phyloP scores from a whole-genome alignment of 2,888 invertebrate genomes.

The Dioctria linearis region DNA sequence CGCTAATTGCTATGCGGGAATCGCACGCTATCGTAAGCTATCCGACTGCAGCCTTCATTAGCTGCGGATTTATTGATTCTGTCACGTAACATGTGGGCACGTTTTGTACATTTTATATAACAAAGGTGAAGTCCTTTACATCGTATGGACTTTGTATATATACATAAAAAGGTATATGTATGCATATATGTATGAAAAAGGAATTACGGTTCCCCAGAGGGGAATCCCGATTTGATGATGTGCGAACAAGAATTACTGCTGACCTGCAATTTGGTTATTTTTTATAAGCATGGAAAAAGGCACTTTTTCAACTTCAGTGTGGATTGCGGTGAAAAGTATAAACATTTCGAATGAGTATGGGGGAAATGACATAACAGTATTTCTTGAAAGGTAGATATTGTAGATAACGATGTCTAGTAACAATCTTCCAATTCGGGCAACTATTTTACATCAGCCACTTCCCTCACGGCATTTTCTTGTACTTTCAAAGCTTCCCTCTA shows the following conservation, averaged over 20 bases:
- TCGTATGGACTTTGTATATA: neutral
- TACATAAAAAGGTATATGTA: neutral
- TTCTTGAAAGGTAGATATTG: no score
- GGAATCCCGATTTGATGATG: slow-evolving; percentile 24
- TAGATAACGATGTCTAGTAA: no score
- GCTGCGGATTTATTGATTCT: slow-evolving; percentile 37
- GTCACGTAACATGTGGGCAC: slow-evolving; percentile 4
- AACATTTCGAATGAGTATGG: no score
- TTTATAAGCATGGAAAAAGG: neutral
- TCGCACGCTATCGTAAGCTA: slow-evolving; percentile 7
- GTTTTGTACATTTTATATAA: neutral
- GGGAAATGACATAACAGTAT: no score
- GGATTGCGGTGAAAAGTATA: no score
- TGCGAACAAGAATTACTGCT: slow-evolving; percentile 36
- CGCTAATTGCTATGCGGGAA: slow-evolving; percentile 46
- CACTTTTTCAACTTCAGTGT: no score
- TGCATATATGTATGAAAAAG: neutral
- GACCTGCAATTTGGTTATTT: neutral
- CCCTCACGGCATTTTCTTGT: no score
- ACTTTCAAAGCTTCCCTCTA: no score
- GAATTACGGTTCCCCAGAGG: neutral
- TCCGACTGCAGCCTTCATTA: slow-evolving; percentile 19
- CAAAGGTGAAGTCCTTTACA: neutral
- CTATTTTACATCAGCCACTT: no score
- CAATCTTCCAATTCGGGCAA: no score